Evolutionary conservation across 2,888 invertebrate genomes (phyloP), one percentile per base, ranked within the genome.

Genomic region (Cylloceria caligata): DNA sequence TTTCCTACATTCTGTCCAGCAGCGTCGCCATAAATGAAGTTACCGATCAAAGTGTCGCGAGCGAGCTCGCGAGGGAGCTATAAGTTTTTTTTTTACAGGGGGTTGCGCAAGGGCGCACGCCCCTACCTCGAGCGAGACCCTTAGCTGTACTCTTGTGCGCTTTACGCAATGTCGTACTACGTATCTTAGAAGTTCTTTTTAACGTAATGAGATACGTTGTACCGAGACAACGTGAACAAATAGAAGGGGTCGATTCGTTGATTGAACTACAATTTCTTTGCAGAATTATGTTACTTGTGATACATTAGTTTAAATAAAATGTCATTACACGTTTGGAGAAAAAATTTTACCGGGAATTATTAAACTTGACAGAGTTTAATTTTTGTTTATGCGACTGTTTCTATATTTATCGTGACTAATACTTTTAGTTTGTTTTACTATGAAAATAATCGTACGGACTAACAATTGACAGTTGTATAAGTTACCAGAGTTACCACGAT

Each of bases 1-100:
- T 90, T 91, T 90, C 90, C 91, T 91, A 88, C 88, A 87, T 88
- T 88, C 88, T 87, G 88, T 89, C 89, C 89, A 88, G 89, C 88
- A 89, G 89, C 88, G 88, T 89, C 89, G 88, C 86, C 88, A 86
- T 88, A 90, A 91, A 91, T 87, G 88, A 90, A 90, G 89, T 91
- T 90, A 90, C 88, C 88, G 89, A 90, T 90, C 90, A 89, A 90
- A 90, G 90, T 89, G 88, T 88, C 89, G 85, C 71, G 83, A 67
- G 76, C 73, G 64, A 69, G 85, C 71, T 83, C 62, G 76, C 73
- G 64, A 69, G 71, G 68, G 64, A 45, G 52, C 65, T 47, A 69
- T 72, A 60, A 71, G 64, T 27, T 73, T 57, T n/a, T 57, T 57
- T 57, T 81, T 36, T 9, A n/a, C n/a, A 30, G 30, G 42, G 30